Conservation (phyloP, 1,140 invertebrate species). For the Pachypeltis micranthus region DNA sequence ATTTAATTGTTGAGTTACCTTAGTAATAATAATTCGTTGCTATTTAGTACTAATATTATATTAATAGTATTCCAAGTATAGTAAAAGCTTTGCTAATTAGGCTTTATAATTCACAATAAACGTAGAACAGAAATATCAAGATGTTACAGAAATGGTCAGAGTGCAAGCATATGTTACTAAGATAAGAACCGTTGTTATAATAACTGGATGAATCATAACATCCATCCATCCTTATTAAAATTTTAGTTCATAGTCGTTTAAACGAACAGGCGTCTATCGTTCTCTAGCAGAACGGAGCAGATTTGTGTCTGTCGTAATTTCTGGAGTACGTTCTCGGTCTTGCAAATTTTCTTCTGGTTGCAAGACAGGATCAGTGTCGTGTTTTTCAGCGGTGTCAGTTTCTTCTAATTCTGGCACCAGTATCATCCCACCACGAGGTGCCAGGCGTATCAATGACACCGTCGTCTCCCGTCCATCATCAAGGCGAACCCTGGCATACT, state of each 20-base stretch:
- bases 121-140: background rate
- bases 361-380: background rate
- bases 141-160: background rate
- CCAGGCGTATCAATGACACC: background rate
- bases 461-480: conserved; percentile 1
- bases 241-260: background rate
- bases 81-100: background rate
- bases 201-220: too few species aligned
- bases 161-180: background rate
- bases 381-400: too few species aligned
- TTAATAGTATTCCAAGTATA: too few species aligned
- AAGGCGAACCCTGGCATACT: background rate
- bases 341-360: background rate
- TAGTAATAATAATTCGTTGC: too few species aligned
- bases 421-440: background rate
- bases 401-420: background rate
- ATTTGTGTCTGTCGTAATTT: too few species aligned
- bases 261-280: background rate
- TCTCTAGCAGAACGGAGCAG: background rate
- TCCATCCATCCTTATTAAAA: background rate
- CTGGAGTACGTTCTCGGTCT: background rate
- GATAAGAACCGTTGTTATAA: too few species aligned
- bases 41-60: too few species aligned
- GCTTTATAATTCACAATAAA: background rate
- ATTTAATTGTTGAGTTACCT: too few species aligned